Percentiles rank a stretch among this genome's conserved stretches.
Evolutionary conservation across 2,113 vertebrate species (phyloP).

Genomic region (Eupsittula cactorum): DNA sequence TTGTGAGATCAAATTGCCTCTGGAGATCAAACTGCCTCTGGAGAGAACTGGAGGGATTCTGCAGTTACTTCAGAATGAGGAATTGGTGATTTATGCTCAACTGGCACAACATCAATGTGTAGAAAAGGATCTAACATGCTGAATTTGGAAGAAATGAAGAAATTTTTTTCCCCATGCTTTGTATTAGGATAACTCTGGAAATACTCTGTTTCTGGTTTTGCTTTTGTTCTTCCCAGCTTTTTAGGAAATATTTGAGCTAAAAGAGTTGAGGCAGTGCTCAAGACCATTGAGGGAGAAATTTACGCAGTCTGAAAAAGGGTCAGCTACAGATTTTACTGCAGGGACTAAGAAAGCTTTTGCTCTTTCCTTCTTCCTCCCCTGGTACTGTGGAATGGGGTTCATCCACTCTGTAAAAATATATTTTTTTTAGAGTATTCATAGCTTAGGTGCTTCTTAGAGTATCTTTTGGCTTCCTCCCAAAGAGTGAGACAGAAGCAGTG

Average conservation of each 20-base stretch:
- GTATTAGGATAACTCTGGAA: constrained; percentile 32
- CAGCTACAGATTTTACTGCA: not conserved
- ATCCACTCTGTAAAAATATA: not conserved
- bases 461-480: not conserved
- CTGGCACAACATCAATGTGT: not conserved
- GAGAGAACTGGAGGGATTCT: not conserved
- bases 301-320: not conserved
- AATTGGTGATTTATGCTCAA: not conserved
- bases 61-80: not conserved
- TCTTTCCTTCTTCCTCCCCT: not conserved
- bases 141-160: not conserved
- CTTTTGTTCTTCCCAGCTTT: constrained; percentile 32
- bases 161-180: not conserved
- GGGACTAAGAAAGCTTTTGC: not conserved
- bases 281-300: not conserved
- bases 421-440: not conserved
- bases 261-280: not conserved
- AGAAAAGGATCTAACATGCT: not conserved
- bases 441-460: not conserved
- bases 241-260: constrained; percentile 20
- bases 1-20: not conserved
- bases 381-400: not conserved
- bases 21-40: not conserved
- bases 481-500: not conserved
- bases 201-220: constrained; percentile 19